Evolutionary conservation across 2,888 invertebrate genomes (phyloP).

Genomic region (Drosophila limbata): DNA sequence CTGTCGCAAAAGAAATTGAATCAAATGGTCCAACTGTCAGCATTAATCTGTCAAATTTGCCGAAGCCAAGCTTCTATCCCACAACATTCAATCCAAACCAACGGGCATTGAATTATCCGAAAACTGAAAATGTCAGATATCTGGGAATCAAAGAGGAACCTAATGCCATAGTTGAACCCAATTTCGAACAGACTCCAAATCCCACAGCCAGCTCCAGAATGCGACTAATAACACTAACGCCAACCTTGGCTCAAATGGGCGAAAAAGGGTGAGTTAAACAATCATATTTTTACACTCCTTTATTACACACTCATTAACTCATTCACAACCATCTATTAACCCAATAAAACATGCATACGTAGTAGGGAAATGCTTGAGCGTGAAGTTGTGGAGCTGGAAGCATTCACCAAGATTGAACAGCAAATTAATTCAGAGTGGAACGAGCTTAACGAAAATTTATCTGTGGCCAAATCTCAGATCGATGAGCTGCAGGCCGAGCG

Average conservation of each 20-base stretch:
- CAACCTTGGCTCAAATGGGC: conserved; percentile 45
- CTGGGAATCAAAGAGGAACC: conserved; percentile 33
- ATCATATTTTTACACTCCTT: background rate
- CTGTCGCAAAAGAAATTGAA: background rate
- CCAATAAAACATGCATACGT: conserved; percentile 58
- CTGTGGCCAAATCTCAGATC: conserved; percentile 55
- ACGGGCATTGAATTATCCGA: conserved; percentile 36
- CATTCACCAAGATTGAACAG: conserved; percentile 88
- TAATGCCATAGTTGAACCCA: conserved; percentile 12
- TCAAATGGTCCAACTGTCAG: background rate
- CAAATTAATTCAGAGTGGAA: conserved; percentile 83
- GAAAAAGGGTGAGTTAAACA: conserved; percentile 35
- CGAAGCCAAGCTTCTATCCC: conserved; percentile 66
- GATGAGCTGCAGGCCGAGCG: conserved; percentile 60
- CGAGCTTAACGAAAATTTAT: conserved; percentile 61
- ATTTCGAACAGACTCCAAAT: conserved; percentile 25
- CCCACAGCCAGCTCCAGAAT: conserved; percentile 2
- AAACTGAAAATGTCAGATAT: conserved; percentile 57
- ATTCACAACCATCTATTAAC: background rate
- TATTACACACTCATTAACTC: conserved; percentile 11
- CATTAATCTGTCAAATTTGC: conserved; percentile 50
- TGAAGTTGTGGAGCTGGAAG: conserved; percentile 87
- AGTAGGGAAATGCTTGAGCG: conserved; percentile 86
- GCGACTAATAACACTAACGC: conserved; percentile 54
- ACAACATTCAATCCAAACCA: conserved; percentile 10